Conservation (phyloP, 2,888 invertebrate species). For the Cephus pulcher region DNA sequence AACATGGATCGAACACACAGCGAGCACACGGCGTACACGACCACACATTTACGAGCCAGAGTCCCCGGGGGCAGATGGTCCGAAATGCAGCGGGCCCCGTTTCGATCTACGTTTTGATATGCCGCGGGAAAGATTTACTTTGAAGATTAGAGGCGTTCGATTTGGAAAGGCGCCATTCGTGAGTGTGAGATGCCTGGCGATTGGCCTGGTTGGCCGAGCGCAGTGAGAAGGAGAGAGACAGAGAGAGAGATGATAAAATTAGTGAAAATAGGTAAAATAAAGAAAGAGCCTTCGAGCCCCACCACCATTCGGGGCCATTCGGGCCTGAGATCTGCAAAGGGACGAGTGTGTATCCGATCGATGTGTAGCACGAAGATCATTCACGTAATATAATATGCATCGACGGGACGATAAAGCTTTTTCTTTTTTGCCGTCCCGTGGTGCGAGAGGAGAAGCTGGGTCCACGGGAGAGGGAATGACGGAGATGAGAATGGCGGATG, state of each 20-base stretch:
- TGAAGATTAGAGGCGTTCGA: slow-evolving; percentile 51
- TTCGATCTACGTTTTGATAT: slow-evolving; percentile 51
- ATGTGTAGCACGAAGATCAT: slow-evolving; percentile 17
- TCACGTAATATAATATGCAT: slow-evolving; percentile 42
- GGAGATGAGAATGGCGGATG: neutral
- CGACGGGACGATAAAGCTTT: slow-evolving; percentile 12
- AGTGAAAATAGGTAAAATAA: neutral
- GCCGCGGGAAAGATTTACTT: slow-evolving; percentile 54
- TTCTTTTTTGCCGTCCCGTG: neutral
- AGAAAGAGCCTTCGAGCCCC: neutral
- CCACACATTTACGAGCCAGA: slow-evolving; percentile 27
- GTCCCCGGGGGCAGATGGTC: slow-evolving; percentile 49
- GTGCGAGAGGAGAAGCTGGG: neutral
- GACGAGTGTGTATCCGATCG: slow-evolving; percentile 16
- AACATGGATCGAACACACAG: neutral
- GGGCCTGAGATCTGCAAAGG: neutral
- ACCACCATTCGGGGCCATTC: neutral
- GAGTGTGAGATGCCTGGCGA: neutral
- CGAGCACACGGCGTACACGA: slow-evolving; percentile 9
- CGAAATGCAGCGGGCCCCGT: slow-evolving; percentile 31
- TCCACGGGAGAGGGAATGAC: neutral
- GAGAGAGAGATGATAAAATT: neutral
- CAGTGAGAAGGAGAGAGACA: neutral
- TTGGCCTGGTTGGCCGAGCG: neutral
- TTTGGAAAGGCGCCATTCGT: slow-evolving; percentile 23